These are phyloP conservation scores for Eunapius fragilis DNA, from an alignment of 37 sponge, comb jelly and placozoan genomes.

Conservation along the genomic window DNA sequence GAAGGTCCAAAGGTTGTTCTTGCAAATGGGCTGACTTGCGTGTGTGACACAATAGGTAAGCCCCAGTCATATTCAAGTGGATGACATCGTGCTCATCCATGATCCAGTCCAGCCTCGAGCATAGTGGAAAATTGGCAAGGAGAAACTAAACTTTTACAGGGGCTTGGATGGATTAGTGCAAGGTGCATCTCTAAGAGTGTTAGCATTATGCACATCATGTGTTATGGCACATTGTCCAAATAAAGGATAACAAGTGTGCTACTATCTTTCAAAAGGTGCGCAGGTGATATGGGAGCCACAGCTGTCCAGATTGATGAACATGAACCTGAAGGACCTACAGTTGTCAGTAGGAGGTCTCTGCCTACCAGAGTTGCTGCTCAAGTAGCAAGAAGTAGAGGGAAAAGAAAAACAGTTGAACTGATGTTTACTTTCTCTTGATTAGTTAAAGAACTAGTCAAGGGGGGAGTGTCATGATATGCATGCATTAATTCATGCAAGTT, in stretches of 20 bases:
- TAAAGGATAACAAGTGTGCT: too few species aligned
- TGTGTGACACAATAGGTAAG: slow-evolving; percentile 3
- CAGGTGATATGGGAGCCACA: background rate
- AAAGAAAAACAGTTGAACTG: too few species aligned
- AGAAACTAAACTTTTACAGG: background rate
- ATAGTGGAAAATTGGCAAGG: slow-evolving; percentile 7
- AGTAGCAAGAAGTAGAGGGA: too few species aligned
- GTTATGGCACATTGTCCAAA: background rate
- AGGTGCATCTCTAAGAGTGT: slow-evolving; percentile 18
- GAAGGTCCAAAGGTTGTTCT: background rate
- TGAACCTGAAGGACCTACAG: too few species aligned
- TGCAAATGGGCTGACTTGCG: background rate
- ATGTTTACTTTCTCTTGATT: too few species aligned
- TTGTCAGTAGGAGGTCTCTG: too few species aligned
- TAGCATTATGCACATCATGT: background rate
- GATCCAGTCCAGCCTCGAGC: background rate
- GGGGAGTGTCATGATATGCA: too few species aligned
- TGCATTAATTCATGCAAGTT: too few species aligned
- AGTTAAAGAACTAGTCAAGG: too few species aligned
- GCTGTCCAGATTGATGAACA: too few species aligned
- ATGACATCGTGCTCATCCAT: slow-evolving; percentile 25
- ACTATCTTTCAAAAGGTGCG: slow-evolving; percentile 1
- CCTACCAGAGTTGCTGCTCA: too few species aligned
- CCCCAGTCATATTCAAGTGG: slow-evolving; percentile 4
- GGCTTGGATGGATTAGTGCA: slow-evolving; percentile 21